These are phyloP conservation scores for Leptinotarsa haldemani DNA, from an alignment of 2,888 invertebrate species.

Conservation along the genomic window DNA sequence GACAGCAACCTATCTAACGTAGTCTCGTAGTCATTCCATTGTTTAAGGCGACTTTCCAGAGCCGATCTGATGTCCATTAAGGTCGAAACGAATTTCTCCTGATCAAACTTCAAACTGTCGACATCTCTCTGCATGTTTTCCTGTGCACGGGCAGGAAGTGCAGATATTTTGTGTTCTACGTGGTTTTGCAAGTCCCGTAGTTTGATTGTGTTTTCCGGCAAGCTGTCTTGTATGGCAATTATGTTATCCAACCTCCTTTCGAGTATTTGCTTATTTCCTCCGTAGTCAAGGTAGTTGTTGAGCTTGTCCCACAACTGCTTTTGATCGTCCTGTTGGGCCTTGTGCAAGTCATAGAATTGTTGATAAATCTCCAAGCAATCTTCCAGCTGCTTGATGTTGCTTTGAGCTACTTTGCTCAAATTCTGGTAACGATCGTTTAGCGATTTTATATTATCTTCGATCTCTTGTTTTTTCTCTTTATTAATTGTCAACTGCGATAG, in stretches of 20 bases:
- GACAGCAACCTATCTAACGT: constrained; percentile 83
- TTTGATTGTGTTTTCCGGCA: constrained; percentile 83
- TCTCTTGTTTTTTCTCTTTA: constrained; percentile 72
- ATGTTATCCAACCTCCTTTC: constrained; percentile 85
- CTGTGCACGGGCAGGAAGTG: constrained; percentile 84
- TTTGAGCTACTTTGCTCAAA: constrained; percentile 75
- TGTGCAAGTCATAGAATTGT: constrained; percentile 87
- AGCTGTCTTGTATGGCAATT: constrained; percentile 81
- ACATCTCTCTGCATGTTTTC: constrained; percentile 88
- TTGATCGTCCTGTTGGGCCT: constrained; percentile 89
- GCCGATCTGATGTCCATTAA: constrained; percentile 82
- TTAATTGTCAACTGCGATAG: constrained; percentile 73
- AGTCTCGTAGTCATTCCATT: constrained; percentile 92
- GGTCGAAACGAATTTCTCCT: constrained; percentile 83
- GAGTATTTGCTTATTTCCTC: constrained; percentile 87
- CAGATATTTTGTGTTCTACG: constrained; percentile 75
- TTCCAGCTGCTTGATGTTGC: constrained; percentile 79
- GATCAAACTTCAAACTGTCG: constrained; percentile 82
- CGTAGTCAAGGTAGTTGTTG: constrained; percentile 83
- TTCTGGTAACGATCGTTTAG: constrained; percentile 82
- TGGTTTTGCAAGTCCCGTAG: constrained; percentile 80
- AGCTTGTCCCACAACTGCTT: constrained; percentile 91
- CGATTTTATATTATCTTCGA: constrained; percentile 77
- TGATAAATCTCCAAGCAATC: constrained; percentile 83
- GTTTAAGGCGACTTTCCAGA: constrained; percentile 85